Evolutionary conservation across 2,797 vertebrate genomes (phyloP), one percentile per base, ranked within the genome.

Genomic region (Miichthys miiuy): DNA sequence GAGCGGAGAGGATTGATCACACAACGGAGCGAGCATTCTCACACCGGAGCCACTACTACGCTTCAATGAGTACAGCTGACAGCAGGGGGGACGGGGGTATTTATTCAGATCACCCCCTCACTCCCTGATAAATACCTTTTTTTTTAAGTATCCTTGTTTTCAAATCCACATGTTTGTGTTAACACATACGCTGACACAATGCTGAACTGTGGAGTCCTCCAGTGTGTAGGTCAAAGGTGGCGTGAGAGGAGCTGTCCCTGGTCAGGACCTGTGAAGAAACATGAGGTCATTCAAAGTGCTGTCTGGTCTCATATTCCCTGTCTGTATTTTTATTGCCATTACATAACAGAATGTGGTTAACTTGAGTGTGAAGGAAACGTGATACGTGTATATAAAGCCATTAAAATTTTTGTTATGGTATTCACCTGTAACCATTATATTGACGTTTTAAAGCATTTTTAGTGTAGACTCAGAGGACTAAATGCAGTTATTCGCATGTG

Each of bases 361-460:
- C 75, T 30, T 66, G 57, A 75, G 83, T 76, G 78, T 75, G 81
- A 90, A 84, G 86, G 81, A 82, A 86, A 87, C 46, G 42, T 76
- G 72, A 77, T 75, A 80, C 69, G 52, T 93, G 90, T 93, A 87
- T 68, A 88, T 91, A 91, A 92, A 92, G 87, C 88, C 91, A 91
- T 93, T 89, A 25, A 75, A 86, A 1, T 71, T 83, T n/a, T 81
- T 88, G 79, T 86, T 84, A 83, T 80, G 63, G 75, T 88, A 71
- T 87, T 80, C 54, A 81, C 54, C 75, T 80, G 88, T 90, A 83
- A 89, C 86, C 58, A 64, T 87, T 79, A 81, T 71, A 52, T 85
- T 75, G 64, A 82, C 83, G 72, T 89, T 85, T 87, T 79, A 20
- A 87, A 79, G 70, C 68, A 14, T 86, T 85, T 71, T 44, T 58